Evolutionary conservation across 2,888 invertebrate genomes (phyloP), one percentile per base, ranked within the genome.

Genomic region (Erebia palarica): DNA sequence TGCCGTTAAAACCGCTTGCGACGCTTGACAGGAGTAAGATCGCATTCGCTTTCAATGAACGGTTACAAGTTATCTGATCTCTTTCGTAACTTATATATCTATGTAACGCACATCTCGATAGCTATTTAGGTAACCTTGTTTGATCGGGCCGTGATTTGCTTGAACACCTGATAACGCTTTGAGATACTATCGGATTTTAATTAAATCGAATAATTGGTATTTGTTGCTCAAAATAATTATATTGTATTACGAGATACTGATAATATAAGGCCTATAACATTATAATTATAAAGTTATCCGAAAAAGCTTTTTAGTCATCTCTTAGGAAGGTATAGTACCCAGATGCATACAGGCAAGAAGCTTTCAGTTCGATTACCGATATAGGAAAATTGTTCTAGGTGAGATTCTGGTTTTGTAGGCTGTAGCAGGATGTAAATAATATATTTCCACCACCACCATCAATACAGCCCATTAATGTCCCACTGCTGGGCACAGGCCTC

Each of bases 41-140:
- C 77, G 76, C 74, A 77, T 81, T 86, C 84, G 81, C 85, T 86
- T 86, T 87, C 87, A 82, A 82, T 79, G 80, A 78, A 78, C 78
- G 77, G 80, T 82, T 81, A 81, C 83, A 76, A 79, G 82, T 86
- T 91, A 91, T 92, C 91, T 87, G 90, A 91, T 91, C 85, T 91
- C 84, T 74, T 89, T 87, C 87, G 87, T 87, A 90, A 91, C 81
- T 81, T 76, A 78, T 82, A 84, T 82, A 84, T 81, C 82, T 84
- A 78, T 78, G 82, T 78, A 78, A 76, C 81, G 83, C 86, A 86
- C 84, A 86, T 87, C 84, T 81, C 76, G 78, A 78, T 75, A 78
- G 75, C 85, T 76, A 75, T 78, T 75, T 78, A 75, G 80, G 78
- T 84, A 86, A 82, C 90, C 89, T 89, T 88, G 89, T 81, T 80